Evolutionary conservation across 2,113 vertebrate species (phyloP).

Genomic region (Hemiscyllium ocellatum): DNA sequence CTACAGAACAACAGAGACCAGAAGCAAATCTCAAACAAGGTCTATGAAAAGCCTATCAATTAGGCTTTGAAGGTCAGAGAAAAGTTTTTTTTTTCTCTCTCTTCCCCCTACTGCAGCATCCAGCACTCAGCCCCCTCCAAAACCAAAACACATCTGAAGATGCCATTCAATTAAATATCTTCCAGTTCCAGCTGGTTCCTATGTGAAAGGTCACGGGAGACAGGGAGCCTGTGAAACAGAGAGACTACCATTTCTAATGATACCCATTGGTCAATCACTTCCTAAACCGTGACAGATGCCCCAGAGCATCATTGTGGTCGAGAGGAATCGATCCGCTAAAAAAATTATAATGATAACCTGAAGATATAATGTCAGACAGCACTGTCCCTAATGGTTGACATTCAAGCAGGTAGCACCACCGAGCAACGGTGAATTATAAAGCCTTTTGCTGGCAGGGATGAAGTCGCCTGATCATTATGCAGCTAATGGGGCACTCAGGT

Average conservation of each 20-base stretch:
- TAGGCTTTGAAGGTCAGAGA: constrained; percentile 84
- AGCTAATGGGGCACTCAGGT: constrained; percentile 17
- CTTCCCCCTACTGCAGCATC: constrained; percentile 40
- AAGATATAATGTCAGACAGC: constrained; percentile 78
- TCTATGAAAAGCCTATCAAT: constrained; percentile 72
- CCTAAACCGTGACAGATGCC: constrained; percentile 76
- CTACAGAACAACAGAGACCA: constrained; percentile 55
- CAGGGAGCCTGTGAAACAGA: constrained; percentile 72
- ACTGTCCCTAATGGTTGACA: constrained; percentile 68
- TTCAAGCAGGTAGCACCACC: constrained; percentile 58
- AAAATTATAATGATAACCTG: constrained; percentile 85
- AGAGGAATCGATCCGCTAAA: constrained; percentile 76
- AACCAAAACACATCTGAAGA: constrained; percentile 82
- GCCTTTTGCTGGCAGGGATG: constrained; percentile 47
- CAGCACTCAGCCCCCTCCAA: constrained; percentile 53
- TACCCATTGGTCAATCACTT: constrained; percentile 85
- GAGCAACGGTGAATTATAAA: constrained; percentile 60
- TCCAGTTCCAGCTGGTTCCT: constrained; percentile 79
- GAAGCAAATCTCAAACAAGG: constrained; percentile 59
- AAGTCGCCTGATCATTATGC: constrained; percentile 5
- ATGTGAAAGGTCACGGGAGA: constrained; percentile 92
- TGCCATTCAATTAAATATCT: constrained; percentile 94
- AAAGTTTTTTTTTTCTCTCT: constrained; percentile 45
- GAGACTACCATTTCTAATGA: constrained; percentile 68
- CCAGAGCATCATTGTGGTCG: constrained; percentile 76